Evolutionary conservation across 2,113 vertebrate genomes (phyloP), one percentile per base, ranked within the genome.

Genomic region (Cercocebus atys): DNA sequence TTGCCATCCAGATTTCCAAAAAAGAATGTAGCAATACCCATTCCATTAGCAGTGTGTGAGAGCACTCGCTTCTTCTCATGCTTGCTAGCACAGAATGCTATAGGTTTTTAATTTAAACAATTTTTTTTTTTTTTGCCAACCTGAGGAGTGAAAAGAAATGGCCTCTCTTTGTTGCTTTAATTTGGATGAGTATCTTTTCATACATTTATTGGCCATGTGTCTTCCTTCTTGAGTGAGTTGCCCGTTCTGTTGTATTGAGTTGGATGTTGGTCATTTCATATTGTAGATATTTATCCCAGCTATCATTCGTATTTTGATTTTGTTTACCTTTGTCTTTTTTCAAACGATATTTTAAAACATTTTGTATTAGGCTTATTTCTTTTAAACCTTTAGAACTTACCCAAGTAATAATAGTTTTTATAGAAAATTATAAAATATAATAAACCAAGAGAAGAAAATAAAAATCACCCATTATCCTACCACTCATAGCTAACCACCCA

Each of bases 291-390:
- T 92, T 86, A 14, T 23, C 23, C 70, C 47, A 80, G 59, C 25
- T 93, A 13, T 47, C 45, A 57, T 90, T 96, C 57, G 20, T 59
- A 59, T 57, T 95, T 95, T 93, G 13, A 47, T 30, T 91, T 93
- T 83, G 50, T 82, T 91, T 79, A 45, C n/a, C 32, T 45, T 79
- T 76, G 20, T 78, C 18, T 95, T 95, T 78, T 83, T 59, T 82
- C 43, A 75, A 78, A 61, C 52, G 27, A 61, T 76, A 25, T 93
- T 78, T 88, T 55, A 43, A 94, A 92, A 83, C 43, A 72, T 47
- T 79, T 47, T 88, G 30, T 80, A 30, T 64, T 78, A 76, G 13
- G 0, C 75, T 95, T 80, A 52, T 90, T 70, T 70, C 47, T 70
- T 57, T 59, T 93, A 90, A 78, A 68, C 40, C 72, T 57, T 95